Conservation (phyloP, 2,888 invertebrate species). For the Patella depressa region DNA sequence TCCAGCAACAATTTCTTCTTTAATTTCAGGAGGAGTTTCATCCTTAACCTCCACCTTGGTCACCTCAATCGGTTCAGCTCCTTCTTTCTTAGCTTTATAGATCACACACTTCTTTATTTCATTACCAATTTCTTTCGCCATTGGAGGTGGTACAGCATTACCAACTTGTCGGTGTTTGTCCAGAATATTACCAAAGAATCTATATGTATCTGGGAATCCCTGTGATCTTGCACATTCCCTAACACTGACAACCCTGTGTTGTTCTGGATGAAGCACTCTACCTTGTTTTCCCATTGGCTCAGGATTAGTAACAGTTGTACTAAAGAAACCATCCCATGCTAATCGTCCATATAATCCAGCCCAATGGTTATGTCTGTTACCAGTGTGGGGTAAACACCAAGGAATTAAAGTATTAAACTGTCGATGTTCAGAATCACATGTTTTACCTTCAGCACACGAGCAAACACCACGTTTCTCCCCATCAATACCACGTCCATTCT, state of each 20-base stretch:
- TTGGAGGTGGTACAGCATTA: conserved; percentile 89
- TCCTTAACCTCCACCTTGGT: conserved; percentile 22
- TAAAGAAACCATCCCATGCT: conserved; percentile 88
- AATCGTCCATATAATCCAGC: conserved; percentile 86
- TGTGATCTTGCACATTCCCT: conserved; percentile 89
- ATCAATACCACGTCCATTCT: conserved; percentile 73
- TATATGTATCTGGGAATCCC: conserved; percentile 84
- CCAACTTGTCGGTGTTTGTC: conserved; percentile 88
- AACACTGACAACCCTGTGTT: conserved; percentile 84
- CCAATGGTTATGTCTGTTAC: conserved; percentile 88
- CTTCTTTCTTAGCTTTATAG: conserved; percentile 40
- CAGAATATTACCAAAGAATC: conserved; percentile 82
- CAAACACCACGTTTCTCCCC: conserved; percentile 82
- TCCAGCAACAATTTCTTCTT: conserved; percentile 13
- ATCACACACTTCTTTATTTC: conserved; percentile 76
- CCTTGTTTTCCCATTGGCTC: conserved; percentile 94
- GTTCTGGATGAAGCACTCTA: conserved; percentile 84
- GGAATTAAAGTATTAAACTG: conserved; percentile 89
- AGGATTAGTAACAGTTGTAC: conserved; percentile 84
- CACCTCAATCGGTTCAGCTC: neutral
- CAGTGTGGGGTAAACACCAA: conserved; percentile 91
- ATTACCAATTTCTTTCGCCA: conserved; percentile 82
- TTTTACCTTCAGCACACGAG: conserved; percentile 76
- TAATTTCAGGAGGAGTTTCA: neutral
- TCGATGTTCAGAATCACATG: conserved; percentile 80